Percentiles rank a stretch among this genome's conserved stretches.
Evolutionary conservation across 2,797 vertebrate genomes (phyloP).

Genomic region (Sebastes oblongus): DNA sequence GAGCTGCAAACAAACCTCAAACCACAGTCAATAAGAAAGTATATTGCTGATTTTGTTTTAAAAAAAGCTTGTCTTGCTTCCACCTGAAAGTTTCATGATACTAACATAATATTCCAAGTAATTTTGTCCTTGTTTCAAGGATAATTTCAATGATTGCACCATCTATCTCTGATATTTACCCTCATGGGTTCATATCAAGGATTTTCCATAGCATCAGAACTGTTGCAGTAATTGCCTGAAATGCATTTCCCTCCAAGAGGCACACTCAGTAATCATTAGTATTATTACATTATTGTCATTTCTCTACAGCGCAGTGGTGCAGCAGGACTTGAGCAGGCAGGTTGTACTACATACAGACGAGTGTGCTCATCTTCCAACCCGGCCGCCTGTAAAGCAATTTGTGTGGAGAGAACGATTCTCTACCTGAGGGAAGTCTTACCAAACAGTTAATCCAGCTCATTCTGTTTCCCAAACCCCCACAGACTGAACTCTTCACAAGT

Average conservation of each 20-base stretch:
- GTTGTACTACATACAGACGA: neutral
- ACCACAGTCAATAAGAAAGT: neutral
- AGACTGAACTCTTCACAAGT: conserved; percentile 22
- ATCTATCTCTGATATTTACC: too few species aligned
- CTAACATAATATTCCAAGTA: too few species aligned
- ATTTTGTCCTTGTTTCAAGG: too few species aligned
- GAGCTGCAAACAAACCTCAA: neutral
- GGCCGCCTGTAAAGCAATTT: neutral
- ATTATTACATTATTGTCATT: neutral
- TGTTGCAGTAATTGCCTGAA: too few species aligned
- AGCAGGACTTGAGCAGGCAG: neutral
- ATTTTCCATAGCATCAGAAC: too few species aligned
- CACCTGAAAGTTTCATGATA: too few species aligned
- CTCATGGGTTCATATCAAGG: too few species aligned
- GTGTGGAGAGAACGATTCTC: neutral
- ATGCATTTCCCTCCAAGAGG: too few species aligned
- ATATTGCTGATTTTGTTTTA: neutral
- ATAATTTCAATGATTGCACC: too few species aligned
- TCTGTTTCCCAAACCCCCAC: conserved; percentile 8
- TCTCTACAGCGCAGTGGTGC: neutral
- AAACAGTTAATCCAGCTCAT: conserved; percentile 13
- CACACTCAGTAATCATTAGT: neutral
- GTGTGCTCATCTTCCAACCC: neutral
- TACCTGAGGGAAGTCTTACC: neutral
- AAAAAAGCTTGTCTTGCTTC: too few species aligned